A percentile compares a stretch with the other conserved stretches of the same genome.
Conservation (phyloP, 2,797 vertebrate genomes). For the Aplochiton taeniatus region DNA sequence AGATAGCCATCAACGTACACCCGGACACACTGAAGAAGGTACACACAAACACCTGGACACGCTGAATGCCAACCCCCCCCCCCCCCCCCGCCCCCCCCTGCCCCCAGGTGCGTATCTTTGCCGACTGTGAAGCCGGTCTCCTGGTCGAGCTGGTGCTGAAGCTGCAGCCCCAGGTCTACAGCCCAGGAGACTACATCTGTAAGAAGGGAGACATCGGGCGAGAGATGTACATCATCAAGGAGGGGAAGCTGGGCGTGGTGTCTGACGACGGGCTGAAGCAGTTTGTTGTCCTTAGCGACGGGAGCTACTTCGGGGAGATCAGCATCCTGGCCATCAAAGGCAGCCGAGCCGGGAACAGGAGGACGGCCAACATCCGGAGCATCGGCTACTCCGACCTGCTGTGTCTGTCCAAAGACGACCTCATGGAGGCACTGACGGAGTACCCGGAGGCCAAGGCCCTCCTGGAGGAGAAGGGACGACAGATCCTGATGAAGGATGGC, state of each 20-base stretch:
- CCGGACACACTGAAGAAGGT: no score
- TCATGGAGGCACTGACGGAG: no score
- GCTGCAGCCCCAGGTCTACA: slow-evolving; percentile 94
- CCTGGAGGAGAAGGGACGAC: no score
- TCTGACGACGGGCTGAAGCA: slow-evolving; percentile 92
- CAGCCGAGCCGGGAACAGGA: slow-evolving; percentile 92
- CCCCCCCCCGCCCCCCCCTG: no score
- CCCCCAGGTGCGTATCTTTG: slow-evolving; percentile 89
- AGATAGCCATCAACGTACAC: no score
- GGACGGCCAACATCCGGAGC: no score
- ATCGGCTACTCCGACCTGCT: no score
- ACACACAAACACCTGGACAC: no score
- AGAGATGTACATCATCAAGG: slow-evolving; percentile 98
- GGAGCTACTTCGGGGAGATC: slow-evolving; percentile 96
- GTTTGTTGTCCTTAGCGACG: slow-evolving; percentile 91
- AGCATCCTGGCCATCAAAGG: slow-evolving; percentile 97
- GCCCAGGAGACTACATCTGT: slow-evolving; percentile 95
- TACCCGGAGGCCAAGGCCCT: no score
- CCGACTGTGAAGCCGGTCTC: slow-evolving; percentile 93
- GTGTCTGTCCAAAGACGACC: no score
- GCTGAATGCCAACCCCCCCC: no score
- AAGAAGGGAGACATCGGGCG: slow-evolving; percentile 97
- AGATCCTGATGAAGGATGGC: no score
- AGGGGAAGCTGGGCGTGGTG: slow-evolving; percentile 93
- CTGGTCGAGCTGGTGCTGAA: slow-evolving; percentile 94